These are phyloP conservation scores for Esperia sulphurella DNA, from an alignment of 2,888 invertebrate genomes.

Conservation along the genomic window DNA sequence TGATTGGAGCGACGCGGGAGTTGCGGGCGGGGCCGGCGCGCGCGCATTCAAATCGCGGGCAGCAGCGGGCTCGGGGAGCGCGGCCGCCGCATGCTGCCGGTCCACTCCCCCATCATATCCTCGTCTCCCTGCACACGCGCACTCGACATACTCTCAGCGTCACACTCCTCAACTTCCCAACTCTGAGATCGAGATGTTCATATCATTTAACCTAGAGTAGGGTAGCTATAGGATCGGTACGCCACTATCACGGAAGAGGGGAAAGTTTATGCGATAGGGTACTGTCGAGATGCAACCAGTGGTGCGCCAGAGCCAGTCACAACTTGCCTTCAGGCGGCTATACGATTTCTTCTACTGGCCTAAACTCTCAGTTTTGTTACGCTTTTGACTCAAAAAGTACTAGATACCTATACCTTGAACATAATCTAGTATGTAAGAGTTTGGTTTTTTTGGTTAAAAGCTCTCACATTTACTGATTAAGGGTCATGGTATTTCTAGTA, in stretches of 20 bases:
- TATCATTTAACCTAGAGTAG: conserved; percentile 63
- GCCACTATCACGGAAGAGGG: conserved; percentile 31
- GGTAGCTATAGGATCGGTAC: conserved; percentile 37
- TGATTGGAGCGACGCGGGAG: conserved; percentile 9
- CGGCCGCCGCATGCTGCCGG: conserved; percentile 64
- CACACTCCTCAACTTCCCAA: conserved; percentile 77
- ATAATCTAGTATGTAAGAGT: too few species aligned
- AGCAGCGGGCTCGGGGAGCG: conserved; percentile 71
- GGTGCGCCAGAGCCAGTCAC: too few species aligned
- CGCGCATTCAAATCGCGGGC: conserved; percentile 53
- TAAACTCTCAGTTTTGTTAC: too few species aligned
- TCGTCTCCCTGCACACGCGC: conserved; percentile 81
- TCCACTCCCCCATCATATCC: conserved; percentile 81
- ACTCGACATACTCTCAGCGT: conserved; percentile 79
- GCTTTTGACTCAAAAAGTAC: too few species aligned
- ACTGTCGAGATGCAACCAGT: background rate
- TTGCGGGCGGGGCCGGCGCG: conserved; percentile 17
- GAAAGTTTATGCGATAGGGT: conserved; percentile 22
- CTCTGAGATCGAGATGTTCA: conserved; percentile 75
- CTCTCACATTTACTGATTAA: too few species aligned
- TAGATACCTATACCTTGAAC: too few species aligned
- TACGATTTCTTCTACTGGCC: too few species aligned
- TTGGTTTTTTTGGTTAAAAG: too few species aligned
- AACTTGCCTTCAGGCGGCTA: too few species aligned
- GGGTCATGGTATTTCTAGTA: too few species aligned